phyloP scores from a whole-genome alignment of 1,140 invertebrate genomes.

The Aphelenchoides avenae region DNA sequence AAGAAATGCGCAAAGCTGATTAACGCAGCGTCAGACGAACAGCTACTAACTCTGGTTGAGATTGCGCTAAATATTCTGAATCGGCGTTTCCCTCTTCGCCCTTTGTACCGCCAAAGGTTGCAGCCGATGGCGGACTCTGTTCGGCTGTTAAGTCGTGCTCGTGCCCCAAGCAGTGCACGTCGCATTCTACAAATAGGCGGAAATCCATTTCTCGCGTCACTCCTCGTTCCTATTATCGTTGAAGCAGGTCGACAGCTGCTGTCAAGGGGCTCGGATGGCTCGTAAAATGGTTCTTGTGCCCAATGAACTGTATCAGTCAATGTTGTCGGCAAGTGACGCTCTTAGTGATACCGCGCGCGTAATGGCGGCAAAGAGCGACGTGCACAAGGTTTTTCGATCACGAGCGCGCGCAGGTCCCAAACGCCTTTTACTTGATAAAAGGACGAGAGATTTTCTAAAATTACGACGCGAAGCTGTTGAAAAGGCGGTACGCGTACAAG shows the following conservation, averaged over 20 bases:
- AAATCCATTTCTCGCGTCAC: constrained; percentile 7
- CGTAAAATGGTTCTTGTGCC: constrained; percentile 14
- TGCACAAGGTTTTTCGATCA: not conserved
- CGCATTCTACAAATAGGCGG: constrained; percentile 17
- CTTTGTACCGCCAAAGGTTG: not conserved
- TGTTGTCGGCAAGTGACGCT: not conserved
- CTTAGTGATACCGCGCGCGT: constrained; percentile 2
- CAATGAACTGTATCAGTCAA: constrained; percentile 9
- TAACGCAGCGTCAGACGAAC: too few species aligned
- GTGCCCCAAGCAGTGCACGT: not conserved
- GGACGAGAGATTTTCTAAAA: constrained; percentile 4
- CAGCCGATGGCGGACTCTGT: constrained; percentile 9
- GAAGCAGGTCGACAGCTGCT: not conserved
- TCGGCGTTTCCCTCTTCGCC: not conserved
- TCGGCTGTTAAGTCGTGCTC: not conserved
- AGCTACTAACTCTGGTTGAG: constrained; percentile 9
- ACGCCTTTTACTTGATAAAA: constrained; percentile 7
- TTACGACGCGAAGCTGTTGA: constrained; percentile 2
- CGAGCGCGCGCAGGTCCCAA: too few species aligned
- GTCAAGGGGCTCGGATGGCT: constrained; percentile 7
- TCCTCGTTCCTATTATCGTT: constrained; percentile 10
- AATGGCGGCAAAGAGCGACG: not conserved
- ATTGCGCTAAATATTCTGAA: constrained; percentile 13
- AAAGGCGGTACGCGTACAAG: constrained; percentile 1
- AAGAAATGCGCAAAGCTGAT: too few species aligned